Evolutionary conservation across 2,113 vertebrate genomes (phyloP).

Genomic region (Prunella fulvescens): DNA sequence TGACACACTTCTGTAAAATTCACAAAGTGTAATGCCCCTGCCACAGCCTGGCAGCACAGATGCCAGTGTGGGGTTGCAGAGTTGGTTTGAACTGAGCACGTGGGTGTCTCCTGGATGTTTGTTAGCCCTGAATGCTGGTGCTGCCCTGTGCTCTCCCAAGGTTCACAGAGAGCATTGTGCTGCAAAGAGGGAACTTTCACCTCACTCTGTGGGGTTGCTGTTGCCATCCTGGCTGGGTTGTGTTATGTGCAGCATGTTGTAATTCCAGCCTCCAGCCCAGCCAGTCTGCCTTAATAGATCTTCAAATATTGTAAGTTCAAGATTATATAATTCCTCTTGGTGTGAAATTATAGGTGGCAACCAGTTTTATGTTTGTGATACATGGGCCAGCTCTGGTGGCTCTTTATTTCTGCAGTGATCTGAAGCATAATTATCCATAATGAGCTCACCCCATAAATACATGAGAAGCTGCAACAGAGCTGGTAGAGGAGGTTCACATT

Average conservation of each 20-base stretch:
- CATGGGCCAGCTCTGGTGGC: background rate
- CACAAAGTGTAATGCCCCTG: background rate
- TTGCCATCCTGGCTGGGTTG: rapidly evolving
- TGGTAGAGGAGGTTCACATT: background rate
- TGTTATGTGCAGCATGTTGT: background rate
- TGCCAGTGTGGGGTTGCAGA: background rate
- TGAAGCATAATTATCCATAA: background rate
- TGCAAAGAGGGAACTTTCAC: background rate
- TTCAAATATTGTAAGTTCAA: slow-evolving; percentile 5
- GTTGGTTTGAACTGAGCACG: background rate
- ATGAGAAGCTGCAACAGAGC: background rate
- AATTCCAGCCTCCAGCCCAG: background rate
- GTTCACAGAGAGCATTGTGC: background rate
- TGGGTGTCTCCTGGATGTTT: background rate
- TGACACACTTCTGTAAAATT: background rate
- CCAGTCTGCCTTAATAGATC: slow-evolving; percentile 8
- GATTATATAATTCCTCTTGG: slow-evolving; percentile 27
- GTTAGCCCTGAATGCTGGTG: background rate
- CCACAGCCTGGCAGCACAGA: background rate
- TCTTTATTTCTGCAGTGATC: slow-evolving; percentile 1
- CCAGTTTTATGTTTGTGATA: background rate
- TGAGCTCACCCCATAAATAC: slow-evolving; percentile 48
- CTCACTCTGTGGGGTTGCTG: rapidly evolving
- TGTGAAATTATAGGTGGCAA: background rate
- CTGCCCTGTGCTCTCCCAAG: rapidly evolving